These are phyloP conservation scores for Mionectes macconnelli DNA, from an alignment of 2,113 vertebrate genomes.

Conservation along the genomic window DNA sequence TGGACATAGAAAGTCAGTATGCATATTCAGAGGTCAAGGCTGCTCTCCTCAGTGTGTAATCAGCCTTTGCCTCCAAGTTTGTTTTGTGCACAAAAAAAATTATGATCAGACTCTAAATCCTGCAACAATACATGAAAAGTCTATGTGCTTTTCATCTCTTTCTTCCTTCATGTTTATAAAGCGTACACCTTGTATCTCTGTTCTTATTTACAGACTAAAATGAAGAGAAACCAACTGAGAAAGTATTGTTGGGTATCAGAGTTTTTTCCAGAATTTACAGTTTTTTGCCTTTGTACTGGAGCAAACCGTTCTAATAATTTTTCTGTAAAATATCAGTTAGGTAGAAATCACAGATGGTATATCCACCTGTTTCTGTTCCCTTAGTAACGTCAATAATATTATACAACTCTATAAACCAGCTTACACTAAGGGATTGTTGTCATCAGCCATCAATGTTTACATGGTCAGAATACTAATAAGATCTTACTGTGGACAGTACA, in stretches of 20 bases:
- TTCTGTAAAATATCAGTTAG: conserved; percentile 12
- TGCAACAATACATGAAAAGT: background rate
- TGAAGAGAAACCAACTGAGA: background rate
- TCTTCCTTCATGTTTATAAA: background rate
- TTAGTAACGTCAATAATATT: conserved; percentile 40
- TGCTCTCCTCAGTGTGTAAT: background rate
- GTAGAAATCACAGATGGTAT: conserved; percentile 41
- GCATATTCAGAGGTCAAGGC: background rate
- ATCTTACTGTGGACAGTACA: background rate
- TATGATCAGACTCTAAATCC: background rate
- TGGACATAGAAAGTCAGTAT: background rate
- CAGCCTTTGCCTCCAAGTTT: background rate
- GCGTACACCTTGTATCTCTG: background rate
- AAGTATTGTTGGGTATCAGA: background rate
- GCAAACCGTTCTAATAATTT: background rate
- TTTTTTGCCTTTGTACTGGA: background rate
- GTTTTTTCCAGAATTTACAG: background rate
- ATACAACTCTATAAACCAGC: conserved; percentile 19
- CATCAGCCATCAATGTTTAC: background rate
- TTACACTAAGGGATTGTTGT: conserved; percentile 7
- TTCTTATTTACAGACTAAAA: background rate
- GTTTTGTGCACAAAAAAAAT: background rate
- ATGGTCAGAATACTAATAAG: background rate
- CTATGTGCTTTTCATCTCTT: background rate
- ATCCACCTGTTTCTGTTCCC: conserved; percentile 40